Evolutionary conservation across 92 coral and sea anemone genomes (phyloP).

Genomic region (Palythoa caribaeorum): DNA sequence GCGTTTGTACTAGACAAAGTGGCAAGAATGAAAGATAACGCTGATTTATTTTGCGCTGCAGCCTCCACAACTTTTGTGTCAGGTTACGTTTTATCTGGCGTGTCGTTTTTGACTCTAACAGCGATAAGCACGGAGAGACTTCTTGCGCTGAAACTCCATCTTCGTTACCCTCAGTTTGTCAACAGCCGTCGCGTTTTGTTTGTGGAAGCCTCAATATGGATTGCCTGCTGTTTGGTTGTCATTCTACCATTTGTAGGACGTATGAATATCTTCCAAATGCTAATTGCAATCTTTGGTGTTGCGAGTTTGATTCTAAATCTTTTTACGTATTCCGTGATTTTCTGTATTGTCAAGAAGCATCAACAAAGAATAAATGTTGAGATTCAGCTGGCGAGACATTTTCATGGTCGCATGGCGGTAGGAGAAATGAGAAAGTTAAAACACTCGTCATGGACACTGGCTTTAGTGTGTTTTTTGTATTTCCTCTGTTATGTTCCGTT

Average conservation of each 20-base stretch:
- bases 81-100: slow-evolving; percentile 28
- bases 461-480: slow-evolving; percentile 32
- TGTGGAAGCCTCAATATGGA: slow-evolving; percentile 22
- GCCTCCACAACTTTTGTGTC: slow-evolving; percentile 43
- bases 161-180: slow-evolving; percentile 24
- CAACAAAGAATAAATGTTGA: slow-evolving; percentile 19
- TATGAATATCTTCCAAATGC: slow-evolving; percentile 9
- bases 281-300: slow-evolving; percentile 23
- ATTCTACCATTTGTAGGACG: slow-evolving; percentile 16
- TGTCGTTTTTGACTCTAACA: slow-evolving; percentile 42
- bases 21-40: slow-evolving; percentile 14
- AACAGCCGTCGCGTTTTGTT: slow-evolving; percentile 4
- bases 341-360: slow-evolving; percentile 33
- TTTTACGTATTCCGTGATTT: slow-evolving; percentile 20
- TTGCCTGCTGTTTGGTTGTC: slow-evolving; percentile 10
- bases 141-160: slow-evolving; percentile 32
- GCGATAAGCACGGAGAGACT: slow-evolving; percentile 35
- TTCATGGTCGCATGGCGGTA: slow-evolving; percentile 24
- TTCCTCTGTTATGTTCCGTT: slow-evolving; percentile 40
- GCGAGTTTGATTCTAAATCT: slow-evolving; percentile 29
- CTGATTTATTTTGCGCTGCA: slow-evolving; percentile 5
- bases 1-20: slow-evolving; percentile 43
- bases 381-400: slow-evolving; percentile 9
- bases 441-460: slow-evolving; percentile 36
- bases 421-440: slow-evolving; percentile 20